A percentile compares a stretch with the other conserved stretches of the same genome.
These are phyloP conservation scores for Perdita meconis DNA, from an alignment of 2,888 invertebrate species.

Conservation along the genomic window DNA sequence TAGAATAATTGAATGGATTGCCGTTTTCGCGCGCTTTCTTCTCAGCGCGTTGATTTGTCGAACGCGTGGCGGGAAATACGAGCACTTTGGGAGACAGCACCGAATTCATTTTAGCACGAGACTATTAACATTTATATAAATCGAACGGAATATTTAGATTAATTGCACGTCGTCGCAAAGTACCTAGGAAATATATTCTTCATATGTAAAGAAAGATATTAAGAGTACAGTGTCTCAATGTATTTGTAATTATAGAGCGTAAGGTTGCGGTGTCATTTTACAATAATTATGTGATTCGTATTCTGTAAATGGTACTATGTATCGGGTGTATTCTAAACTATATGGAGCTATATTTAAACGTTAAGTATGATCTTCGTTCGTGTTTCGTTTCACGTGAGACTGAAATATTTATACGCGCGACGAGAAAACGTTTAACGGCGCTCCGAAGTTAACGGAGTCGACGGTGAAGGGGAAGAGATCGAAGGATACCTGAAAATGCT, in stretches of 20 bases:
- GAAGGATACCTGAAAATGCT: slow-evolving; percentile 22
- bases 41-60: too few species aligned
- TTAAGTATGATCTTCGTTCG: slow-evolving; percentile 39
- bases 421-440: slow-evolving; percentile 28
- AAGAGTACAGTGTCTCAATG: slow-evolving; percentile 79
- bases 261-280: slow-evolving; percentile 77
- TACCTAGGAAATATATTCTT: slow-evolving; percentile 81
- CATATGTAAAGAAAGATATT: slow-evolving; percentile 76
- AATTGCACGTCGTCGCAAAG: slow-evolving; percentile 76
- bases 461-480: slow-evolving; percentile 6
- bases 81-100: too few species aligned
- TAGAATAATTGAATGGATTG: too few species aligned
- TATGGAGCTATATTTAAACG: slow-evolving; percentile 68
- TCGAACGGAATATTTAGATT: slow-evolving; percentile 53
- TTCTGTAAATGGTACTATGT: slow-evolving; percentile 69
- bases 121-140: slow-evolving; percentile 37
- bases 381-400: slow-evolving; percentile 44
- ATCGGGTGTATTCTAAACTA: slow-evolving; percentile 78
- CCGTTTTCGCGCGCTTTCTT: too few species aligned
- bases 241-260: slow-evolving; percentile 79
- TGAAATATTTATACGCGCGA: slow-evolving; percentile 39
- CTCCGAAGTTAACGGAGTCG: slow-evolving; percentile 29
- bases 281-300: slow-evolving; percentile 74
- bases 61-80: too few species aligned
- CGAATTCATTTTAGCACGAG: slow-evolving; percentile 47